Conservation (phyloP, 2,888 invertebrate species). For the Camptogramma bilineatum region DNA sequence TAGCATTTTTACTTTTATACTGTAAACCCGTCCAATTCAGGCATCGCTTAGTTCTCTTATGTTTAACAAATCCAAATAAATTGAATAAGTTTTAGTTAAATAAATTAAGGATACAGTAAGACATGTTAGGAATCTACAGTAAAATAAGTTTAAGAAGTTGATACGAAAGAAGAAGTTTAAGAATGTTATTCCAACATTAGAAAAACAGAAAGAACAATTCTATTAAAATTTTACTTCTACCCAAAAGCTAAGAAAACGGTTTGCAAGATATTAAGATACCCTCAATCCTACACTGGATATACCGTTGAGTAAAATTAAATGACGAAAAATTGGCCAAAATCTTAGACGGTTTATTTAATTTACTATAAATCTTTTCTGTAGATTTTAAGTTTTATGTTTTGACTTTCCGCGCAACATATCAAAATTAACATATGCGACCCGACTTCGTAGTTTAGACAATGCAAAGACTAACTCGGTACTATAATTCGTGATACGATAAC, state of each 20-base stretch:
- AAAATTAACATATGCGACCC: constrained; percentile 59
- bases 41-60: constrained; percentile 26
- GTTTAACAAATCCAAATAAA: constrained; percentile 24
- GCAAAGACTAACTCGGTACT: constrained; percentile 68
- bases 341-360: background rate
- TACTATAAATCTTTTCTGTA: background rate
- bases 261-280: background rate
- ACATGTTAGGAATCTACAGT: constrained; percentile 6
- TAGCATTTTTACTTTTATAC: constrained; percentile 30
- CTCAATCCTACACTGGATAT: background rate
- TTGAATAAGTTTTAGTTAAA: constrained; percentile 13
- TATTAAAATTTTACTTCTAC: background rate
- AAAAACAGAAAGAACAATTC: background rate
- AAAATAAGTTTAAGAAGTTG: background rate
- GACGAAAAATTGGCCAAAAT: background rate
- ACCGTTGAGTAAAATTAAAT: background rate
- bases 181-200: too few species aligned
- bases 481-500: constrained; percentile 69
- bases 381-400: background rate
- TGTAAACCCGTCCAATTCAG: constrained; percentile 20
- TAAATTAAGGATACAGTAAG: background rate
- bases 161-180: too few species aligned
- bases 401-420: constrained; percentile 61
- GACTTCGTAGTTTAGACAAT: constrained; percentile 56
- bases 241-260: background rate